Evolutionary conservation across 2,113 vertebrate species (phyloP).

Genomic region (Elanus axillaris): DNA sequence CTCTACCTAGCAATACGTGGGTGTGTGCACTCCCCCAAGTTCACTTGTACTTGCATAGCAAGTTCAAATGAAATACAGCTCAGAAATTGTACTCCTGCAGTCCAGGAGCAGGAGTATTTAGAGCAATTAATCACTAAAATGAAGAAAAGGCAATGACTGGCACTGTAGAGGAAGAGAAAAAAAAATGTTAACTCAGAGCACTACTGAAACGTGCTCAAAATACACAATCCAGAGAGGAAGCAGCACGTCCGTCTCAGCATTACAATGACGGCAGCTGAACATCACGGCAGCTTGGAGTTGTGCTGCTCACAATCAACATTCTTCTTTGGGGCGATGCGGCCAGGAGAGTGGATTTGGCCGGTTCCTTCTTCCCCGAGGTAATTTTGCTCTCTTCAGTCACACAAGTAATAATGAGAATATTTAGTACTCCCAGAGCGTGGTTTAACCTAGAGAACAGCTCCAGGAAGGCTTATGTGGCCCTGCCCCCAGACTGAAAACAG

Average conservation of each 20-base stretch:
- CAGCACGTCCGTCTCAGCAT: neutral
- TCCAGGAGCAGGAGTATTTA: constrained; percentile 64
- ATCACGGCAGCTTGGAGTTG: neutral
- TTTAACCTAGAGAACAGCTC: neutral
- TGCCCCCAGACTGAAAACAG: neutral
- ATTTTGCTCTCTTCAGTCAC: neutral
- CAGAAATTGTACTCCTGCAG: constrained; percentile 44
- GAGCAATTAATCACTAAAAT: constrained; percentile 77
- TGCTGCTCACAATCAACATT: constrained; percentile 15
- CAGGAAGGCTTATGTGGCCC: neutral
- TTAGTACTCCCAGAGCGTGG: neutral
- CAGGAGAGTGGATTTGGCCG: neutral
- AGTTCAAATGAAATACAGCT: constrained; percentile 55
- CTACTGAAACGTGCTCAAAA: constrained; percentile 63
- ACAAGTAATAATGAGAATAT: neutral
- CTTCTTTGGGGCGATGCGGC: neutral
- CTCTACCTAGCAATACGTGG: constrained; percentile 65
- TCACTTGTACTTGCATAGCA: constrained; percentile 36
- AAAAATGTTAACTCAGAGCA: constrained; percentile 57
- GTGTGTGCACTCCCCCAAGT: constrained; percentile 61
- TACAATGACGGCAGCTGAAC: neutral
- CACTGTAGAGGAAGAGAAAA: constrained; percentile 51
- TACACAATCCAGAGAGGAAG: constrained; percentile 36
- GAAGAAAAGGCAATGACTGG: constrained; percentile 65
- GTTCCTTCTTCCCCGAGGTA: neutral